Evolutionary conservation across 2,888 invertebrate genomes (phyloP).

Genomic region (Yponomeuta cagnagella): DNA sequence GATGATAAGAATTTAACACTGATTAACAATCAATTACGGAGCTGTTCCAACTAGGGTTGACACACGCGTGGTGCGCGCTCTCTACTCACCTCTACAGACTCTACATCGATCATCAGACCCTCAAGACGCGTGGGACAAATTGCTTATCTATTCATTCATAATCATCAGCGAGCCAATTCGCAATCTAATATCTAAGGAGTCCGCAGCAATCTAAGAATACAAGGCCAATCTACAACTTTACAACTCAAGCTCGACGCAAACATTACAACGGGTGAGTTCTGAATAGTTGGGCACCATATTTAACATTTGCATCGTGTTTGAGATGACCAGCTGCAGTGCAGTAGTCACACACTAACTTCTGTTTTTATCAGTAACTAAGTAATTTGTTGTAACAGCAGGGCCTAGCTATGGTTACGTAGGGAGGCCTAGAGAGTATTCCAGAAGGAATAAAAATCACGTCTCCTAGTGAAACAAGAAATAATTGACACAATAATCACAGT

Average conservation of each 20-base stretch:
- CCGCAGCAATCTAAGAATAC: slow-evolving; percentile 29
- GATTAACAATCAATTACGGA: slow-evolving; percentile 71
- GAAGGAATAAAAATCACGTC: not conserved
- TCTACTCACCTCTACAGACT: slow-evolving; percentile 50
- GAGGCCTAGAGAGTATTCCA: not conserved
- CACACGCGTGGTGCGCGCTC: slow-evolving; percentile 29
- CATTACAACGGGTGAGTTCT: not conserved
- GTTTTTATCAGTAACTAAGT: not conserved
- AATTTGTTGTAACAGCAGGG: slow-evolving; percentile 37
- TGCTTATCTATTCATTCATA: slow-evolving; percentile 4
- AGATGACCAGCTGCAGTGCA: not conserved
- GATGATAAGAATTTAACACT: slow-evolving; percentile 72
- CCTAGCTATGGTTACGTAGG: not conserved
- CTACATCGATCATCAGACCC: slow-evolving; percentile 21
- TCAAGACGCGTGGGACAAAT: slow-evolving; percentile 2
- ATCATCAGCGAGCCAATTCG: slow-evolving; percentile 32
- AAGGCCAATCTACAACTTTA: not conserved
- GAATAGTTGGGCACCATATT: not conserved
- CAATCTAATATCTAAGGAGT: slow-evolving; percentile 66
- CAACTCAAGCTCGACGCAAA: not conserved
- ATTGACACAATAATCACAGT: slow-evolving; percentile 76
- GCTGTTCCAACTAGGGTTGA: slow-evolving; percentile 55
- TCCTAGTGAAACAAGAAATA: slow-evolving; percentile 51
- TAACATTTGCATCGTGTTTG: not conserved
- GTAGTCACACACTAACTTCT: not conserved